Base-by-base conservation (phyloP, 2,797 vertebrate genomes). In the Momotus momota region DNA sequence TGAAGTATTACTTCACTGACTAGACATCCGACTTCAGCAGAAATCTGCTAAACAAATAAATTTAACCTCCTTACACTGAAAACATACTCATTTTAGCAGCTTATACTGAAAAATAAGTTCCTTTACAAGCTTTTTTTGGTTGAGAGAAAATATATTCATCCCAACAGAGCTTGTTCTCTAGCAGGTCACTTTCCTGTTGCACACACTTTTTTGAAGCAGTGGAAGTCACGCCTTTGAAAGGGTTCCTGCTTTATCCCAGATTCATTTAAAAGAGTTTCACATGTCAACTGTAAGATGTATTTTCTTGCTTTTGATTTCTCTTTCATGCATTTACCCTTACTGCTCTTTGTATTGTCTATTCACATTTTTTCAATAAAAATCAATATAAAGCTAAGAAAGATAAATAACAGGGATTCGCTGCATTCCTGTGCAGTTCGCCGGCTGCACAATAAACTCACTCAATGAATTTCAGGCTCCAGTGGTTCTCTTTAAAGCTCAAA, bases 171-270 rank as follows among this genome's bases (percentile, higher is more conserved):
- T 93, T 51, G 48, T 94, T 86, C 62, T 91, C 55, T 79, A 96
- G 79, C 89, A 94, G 96, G 95, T 97, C 96, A 96, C 70, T 95
- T 88, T 90, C 89, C 80, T 86, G 87, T 88, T 84, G 73, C 35
- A 66, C 3, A 81, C 6, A 88, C 18, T 66, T 94, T 94, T 94
- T 96, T 96, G 93, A 96, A 95, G 95, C 55, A 66, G 62, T 21
- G 20, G 80, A 95, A 95, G 87, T 88, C 38, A 79, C 31, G 55
- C 43, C 80, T 94, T 95, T 96, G 87, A 96, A 96, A 94, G 27
- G 57, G 77, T 49, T 86, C 73, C 61, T 66, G 85, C 82, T 93
- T 96, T 79, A 96, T 95, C 58, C 51, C 72, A 72, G 82, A 81
- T 79, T 94, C 27, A 62, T 95, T 93, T 94, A 88, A 93, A 89